Conservation (phyloP, 2,797 vertebrate species). For the Lacerta viridis region DNA sequence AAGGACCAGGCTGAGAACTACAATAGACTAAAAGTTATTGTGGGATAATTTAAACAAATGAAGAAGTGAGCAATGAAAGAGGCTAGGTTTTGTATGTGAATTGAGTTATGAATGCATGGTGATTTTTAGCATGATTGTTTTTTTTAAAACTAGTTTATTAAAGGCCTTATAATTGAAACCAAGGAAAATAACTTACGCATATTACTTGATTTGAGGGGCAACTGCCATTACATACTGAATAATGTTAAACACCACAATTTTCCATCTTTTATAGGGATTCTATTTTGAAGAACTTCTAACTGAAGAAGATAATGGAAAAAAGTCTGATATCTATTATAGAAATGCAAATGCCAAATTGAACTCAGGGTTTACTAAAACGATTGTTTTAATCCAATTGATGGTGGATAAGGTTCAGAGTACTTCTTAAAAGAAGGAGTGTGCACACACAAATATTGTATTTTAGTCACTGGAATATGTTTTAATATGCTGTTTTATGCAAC, state of each 20-base stretch:
- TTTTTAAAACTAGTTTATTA: neutral
- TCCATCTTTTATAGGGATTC: conserved; percentile 76
- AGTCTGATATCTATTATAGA: conserved; percentile 64
- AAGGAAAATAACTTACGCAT: neutral
- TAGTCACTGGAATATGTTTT: conserved; percentile 24
- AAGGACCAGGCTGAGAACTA: neutral
- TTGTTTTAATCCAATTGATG: conserved; percentile 73
- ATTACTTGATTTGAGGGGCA: neutral
- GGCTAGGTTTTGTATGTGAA: neutral
- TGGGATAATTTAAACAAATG: neutral
- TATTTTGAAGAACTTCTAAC: conserved; percentile 75
- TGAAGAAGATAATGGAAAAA: conserved; percentile 51
- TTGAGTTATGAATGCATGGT: neutral
- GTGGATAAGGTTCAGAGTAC: conserved; percentile 66
- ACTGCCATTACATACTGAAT: neutral
- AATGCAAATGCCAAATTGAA: conserved; percentile 66
- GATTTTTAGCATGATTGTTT: neutral
- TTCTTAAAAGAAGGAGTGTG: conserved; percentile 63
- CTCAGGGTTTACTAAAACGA: conserved; percentile 64
- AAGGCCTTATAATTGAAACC: neutral
- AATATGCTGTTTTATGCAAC: conserved; percentile 32
- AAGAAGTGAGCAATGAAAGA: neutral
- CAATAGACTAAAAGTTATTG: neutral
- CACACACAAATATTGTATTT: conserved; percentile 26
- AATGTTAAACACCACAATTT: conserved; percentile 48